These are phyloP conservation scores for Morinoia aosen DNA, from an alignment of 2,888 invertebrate species.

Conservation along the genomic window DNA sequence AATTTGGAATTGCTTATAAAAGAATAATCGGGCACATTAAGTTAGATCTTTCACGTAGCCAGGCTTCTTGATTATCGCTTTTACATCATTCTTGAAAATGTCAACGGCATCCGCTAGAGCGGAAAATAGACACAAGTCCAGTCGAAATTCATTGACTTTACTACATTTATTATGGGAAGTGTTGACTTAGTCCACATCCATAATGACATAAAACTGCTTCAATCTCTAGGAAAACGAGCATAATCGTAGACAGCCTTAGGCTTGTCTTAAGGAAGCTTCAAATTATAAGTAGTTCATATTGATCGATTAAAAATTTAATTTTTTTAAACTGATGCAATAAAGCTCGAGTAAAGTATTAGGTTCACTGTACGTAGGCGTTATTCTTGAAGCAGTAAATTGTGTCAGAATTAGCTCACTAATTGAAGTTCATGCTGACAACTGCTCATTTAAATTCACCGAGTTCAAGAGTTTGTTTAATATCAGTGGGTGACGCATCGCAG, in stretches of 20 bases:
- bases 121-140: neutral
- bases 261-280: neutral
- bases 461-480: slow-evolving; percentile 12
- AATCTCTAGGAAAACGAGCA: neutral
- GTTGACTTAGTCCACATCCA: neutral
- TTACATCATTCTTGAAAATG: neutral
- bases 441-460: neutral
- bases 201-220: neutral
- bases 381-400: too few relatives aligned
- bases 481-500: neutral
- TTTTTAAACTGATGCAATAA: too few relatives aligned
- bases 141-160: neutral
- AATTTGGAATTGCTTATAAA: neutral
- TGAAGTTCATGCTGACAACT: neutral
- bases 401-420: neutral
- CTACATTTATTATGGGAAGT: neutral
- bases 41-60: neutral
- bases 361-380: too few relatives aligned
- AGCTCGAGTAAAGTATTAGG: too few relatives aligned
- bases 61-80: neutral
- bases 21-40: neutral
- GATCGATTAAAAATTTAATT: neutral
- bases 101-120: neutral
- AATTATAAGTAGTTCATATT: neutral
- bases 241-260: neutral